A percentile compares a stretch with the other conserved stretches of the same genome.
phyloP scores from a whole-genome alignment of 2,113 vertebrate genomes.

The Lagopus leucura region DNA sequence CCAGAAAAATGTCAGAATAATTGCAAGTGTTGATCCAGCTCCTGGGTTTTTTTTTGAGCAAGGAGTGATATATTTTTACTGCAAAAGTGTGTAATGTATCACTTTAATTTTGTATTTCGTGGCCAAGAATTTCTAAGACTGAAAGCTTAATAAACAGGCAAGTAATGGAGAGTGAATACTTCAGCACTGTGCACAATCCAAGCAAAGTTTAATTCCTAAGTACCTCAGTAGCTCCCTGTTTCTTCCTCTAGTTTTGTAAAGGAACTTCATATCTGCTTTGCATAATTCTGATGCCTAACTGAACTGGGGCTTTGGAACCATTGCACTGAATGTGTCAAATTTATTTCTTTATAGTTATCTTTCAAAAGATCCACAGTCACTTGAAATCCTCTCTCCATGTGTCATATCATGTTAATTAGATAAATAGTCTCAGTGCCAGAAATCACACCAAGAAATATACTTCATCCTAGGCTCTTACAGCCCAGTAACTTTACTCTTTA shows the following conservation, averaged over 20 bases:
- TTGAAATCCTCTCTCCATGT: background rate
- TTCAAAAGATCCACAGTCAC: background rate
- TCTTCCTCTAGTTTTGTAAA: background rate
- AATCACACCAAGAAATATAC: constrained; percentile 31
- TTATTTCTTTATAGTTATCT: background rate
- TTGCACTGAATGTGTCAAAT: background rate
- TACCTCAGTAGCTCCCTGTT: background rate
- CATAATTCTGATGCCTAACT: background rate
- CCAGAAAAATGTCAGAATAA: background rate
- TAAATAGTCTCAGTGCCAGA: background rate
- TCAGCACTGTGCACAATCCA: background rate
- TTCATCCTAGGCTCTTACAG: constrained; percentile 8
- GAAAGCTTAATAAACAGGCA: background rate
- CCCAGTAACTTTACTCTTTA: constrained; percentile 17
- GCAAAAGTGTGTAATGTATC: background rate
- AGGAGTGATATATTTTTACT: background rate
- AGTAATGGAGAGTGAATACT: background rate
- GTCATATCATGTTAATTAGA: constrained; percentile 27
- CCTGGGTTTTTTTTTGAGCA: background rate
- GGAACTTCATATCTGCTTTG: background rate
- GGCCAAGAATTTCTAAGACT: background rate
- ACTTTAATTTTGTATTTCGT: background rate
- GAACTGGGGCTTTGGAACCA: background rate
- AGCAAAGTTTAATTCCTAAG: background rate
- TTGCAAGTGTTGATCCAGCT: background rate